Percentiles rank a stretch among this genome's conserved stretches.
Evolutionary conservation across 2,113 vertebrate genomes (phyloP).

Genomic region (Regulus satrapa): DNA sequence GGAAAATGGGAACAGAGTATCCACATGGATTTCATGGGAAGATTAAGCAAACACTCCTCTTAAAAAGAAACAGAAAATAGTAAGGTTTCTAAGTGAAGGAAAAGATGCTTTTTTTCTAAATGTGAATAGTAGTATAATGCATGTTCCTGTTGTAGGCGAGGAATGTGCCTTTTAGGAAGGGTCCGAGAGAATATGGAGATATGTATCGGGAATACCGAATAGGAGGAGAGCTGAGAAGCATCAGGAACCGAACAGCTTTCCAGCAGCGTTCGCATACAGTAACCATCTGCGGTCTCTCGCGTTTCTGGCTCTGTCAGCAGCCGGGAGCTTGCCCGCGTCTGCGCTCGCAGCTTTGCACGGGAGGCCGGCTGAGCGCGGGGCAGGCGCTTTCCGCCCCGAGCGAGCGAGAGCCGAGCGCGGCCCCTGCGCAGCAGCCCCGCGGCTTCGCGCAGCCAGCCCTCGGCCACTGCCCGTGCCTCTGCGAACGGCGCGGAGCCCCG

Average conservation of each 20-base stretch:
- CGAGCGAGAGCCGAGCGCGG: not conserved
- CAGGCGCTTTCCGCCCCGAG: not conserved
- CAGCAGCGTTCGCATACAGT: not conserved
- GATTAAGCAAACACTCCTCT: fast-evolving
- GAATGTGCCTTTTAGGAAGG: not conserved
- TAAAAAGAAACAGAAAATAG: not conserved
- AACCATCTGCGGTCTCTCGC: not conserved
- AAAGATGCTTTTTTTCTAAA: not conserved
- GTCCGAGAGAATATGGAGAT: not conserved
- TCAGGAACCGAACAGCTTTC: not conserved
- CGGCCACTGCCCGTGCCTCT: not conserved
- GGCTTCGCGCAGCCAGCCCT: not conserved
- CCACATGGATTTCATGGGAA: not conserved
- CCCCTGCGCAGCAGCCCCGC: not conserved
- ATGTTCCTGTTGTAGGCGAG: not conserved
- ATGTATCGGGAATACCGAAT: not conserved
- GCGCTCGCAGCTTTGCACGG: not conserved
- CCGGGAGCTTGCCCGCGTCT: not conserved
- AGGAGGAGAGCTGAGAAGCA: not conserved
- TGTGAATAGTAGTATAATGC: not conserved
- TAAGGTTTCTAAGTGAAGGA: not conserved
- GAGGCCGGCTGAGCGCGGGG: not conserved
- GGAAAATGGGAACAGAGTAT: not conserved
- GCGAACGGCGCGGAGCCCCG: not conserved
- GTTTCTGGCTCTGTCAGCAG: not conserved